A percentile compares a stretch with the other conserved stretches of the same genome.
Evolutionary conservation across 2,113 vertebrate genomes (phyloP).

Genomic region (Pachypanchax playfairii): DNA sequence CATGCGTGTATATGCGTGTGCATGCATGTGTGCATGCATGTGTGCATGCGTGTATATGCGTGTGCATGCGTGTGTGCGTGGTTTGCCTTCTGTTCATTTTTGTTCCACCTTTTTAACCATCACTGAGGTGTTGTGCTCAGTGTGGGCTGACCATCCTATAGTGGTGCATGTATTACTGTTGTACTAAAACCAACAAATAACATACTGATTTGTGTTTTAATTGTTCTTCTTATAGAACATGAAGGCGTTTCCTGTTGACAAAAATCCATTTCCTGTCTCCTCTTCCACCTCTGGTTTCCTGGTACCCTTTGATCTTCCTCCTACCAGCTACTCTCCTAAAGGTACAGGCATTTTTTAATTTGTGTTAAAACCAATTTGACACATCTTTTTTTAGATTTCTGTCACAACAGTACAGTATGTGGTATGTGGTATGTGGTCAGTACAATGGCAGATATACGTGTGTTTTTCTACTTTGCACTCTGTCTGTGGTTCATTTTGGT

Average conservation of each 20-base stretch:
- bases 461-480: no score
- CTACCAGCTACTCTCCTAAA: conserved; percentile 85
- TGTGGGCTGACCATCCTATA: background rate
- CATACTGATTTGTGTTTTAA: background rate
- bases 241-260: conserved; percentile 82
- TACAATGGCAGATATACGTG: no score
- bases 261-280: conserved; percentile 75
- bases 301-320: conserved; percentile 94
- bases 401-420: background rate
- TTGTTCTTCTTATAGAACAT: conserved; percentile 63
- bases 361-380: background rate
- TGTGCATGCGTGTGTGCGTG: no score
- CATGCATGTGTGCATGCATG: no score
- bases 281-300: conserved; percentile 80
- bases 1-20: no score
- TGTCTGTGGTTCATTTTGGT: no score
- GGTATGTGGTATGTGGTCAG: no score
- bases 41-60: no score
- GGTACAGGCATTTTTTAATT: conserved; percentile 74
- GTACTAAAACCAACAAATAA: no score
- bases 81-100: no score
- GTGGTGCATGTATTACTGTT: no score
- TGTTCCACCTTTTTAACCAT: no score
- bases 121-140: background rate
- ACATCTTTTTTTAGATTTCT: background rate